Evolutionary conservation across 2,888 invertebrate species (phyloP).

Genomic region (Scaptomyza parva): DNA sequence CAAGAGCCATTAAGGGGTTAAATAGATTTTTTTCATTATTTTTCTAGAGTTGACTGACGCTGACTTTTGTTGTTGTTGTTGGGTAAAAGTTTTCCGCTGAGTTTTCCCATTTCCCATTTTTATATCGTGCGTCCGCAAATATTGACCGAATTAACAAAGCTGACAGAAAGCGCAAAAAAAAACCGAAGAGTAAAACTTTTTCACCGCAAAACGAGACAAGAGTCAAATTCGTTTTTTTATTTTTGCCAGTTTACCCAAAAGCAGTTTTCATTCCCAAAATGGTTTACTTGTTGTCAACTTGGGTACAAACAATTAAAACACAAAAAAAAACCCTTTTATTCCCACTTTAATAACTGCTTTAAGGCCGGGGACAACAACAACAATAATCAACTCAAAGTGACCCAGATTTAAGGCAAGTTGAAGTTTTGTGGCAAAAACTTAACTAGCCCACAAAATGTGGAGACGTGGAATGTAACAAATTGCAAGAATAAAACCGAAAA

Average conservation of each 20-base stretch:
- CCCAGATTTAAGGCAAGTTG: neutral
- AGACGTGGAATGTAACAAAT: constrained; percentile 43
- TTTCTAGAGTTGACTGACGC: constrained; percentile 39
- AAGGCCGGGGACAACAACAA: too few relatives aligned
- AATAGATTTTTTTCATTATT: constrained; percentile 71
- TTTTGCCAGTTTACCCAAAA: constrained; percentile 5
- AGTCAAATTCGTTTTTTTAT: constrained; percentile 40
- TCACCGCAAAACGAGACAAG: constrained; percentile 61
- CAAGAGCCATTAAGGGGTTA: constrained; percentile 78
- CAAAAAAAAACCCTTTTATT: neutral
- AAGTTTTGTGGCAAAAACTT: neutral
- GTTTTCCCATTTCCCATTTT: constrained; percentile 78
- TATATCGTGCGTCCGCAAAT: constrained; percentile 81
- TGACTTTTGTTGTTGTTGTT: constrained; percentile 21
- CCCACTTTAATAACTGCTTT: constrained; percentile 27
- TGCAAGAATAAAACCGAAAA: constrained; percentile 19
- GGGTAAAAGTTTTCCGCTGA: constrained; percentile 70
- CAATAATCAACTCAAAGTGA: constrained; percentile 4
- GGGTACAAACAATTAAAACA: constrained; percentile 37
- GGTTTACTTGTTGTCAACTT: constrained; percentile 56
- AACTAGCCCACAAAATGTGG: constrained; percentile 20
- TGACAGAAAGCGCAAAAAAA: constrained; percentile 25
- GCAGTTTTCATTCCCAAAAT: constrained; percentile 26
- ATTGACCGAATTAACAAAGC: constrained; percentile 82
- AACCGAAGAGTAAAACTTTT: constrained; percentile 57